Base-by-base conservation (phyloP, 1,140 invertebrate genomes). In the Leptoteleia sp. region DNA sequence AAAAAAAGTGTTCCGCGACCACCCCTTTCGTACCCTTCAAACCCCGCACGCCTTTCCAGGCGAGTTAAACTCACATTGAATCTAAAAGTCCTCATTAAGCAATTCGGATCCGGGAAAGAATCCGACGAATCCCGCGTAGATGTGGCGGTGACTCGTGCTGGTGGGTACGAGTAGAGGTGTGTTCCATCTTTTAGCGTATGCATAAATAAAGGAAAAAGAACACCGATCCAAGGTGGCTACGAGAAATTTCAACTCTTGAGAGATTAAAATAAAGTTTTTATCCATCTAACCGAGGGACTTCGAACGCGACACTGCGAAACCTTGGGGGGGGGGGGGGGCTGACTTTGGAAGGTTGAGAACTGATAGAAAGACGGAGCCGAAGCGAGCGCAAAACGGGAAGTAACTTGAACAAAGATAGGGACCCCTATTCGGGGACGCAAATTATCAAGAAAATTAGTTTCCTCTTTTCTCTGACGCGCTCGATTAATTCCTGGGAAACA, bases 231-330 rank as follows among this genome's bases (percentile, higher is more conserved):
- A n/a, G n/a, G 19, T 17, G 43, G 76, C 65, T 33, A 27, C 29
- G 79, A n/a, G n/a, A 81, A 81, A 85, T 83, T 84, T 85, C 61
- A 83, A 84, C 84, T 86, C 80, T 81, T 73, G 79, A 83, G 82
- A 87, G 85, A 87, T 86, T 86, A 87, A 86, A 85, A 87, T 84
- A 87, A 87, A 86, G 79, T 87, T 86, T 84, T 85, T 84, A 85
- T 84, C 84, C 84, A 70, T 50, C 55, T 52, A 38, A 57, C 42
- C 35, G 17, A 1, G 15, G 37, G 22, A 15, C 43, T 59, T 67
- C 27, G 13, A 9, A 9, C 43, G 27, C 27, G 25, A 31, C 35
- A 57, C 47, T 37, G 15, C n/a, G 13, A 38, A 50, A 33, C 33
- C 35, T 43, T 61, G 19, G 22, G 59, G 27, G 45, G 75, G 37